Conservation (phyloP, 2,797 vertebrate genomes). For the Lepilemur septentrionalis region DNA sequence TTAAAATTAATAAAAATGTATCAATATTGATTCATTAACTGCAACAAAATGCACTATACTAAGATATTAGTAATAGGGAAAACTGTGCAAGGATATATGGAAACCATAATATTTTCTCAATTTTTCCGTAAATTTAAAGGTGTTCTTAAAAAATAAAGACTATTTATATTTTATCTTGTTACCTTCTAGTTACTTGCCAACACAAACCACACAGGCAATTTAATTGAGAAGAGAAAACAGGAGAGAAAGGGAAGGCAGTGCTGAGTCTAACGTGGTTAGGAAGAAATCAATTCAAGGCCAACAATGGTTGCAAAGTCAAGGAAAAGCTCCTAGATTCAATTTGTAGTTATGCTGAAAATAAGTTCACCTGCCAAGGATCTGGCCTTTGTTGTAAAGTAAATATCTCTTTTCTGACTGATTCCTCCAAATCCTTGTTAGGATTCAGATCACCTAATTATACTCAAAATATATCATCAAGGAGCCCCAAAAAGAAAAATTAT, state of each 20-base stretch:
- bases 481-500: background rate
- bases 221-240: background rate
- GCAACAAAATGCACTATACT: background rate
- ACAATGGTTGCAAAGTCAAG: background rate
- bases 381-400: background rate
- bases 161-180: background rate
- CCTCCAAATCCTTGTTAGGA: background rate
- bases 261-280: background rate
- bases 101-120: background rate
- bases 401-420: background rate
- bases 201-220: background rate
- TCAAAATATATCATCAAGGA: background rate
- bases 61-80: background rate
- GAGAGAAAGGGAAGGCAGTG: background rate
- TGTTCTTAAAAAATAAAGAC: constrained; percentile 6
- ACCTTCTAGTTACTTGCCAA: background rate
- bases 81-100: background rate
- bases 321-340: constrained; percentile 20
- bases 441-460: constrained; percentile 3
- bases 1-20: background rate
- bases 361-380: background rate
- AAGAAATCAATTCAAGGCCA: constrained; percentile 25
- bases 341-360: constrained; percentile 11
- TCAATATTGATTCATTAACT: background rate
- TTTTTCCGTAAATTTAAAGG: constrained; percentile 16